Percentiles rank a stretch among this genome's conserved stretches.
These are phyloP conservation scores for Biston stratarius DNA, from an alignment of 2,888 invertebrate species.

Conservation along the genomic window DNA sequence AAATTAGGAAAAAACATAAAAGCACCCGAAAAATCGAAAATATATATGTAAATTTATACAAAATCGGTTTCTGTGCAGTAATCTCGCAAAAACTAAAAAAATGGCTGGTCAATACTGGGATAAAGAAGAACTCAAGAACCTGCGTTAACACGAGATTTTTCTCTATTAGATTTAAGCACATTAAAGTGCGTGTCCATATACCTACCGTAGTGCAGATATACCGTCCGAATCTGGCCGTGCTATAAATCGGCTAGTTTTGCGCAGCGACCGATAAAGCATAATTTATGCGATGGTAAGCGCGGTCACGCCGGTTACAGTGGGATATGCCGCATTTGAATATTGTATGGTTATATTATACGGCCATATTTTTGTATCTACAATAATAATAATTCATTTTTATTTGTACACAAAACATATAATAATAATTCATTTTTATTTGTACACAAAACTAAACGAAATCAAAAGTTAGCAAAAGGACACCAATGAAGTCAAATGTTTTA, in stretches of 20 bases:
- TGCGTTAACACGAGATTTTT: too few relatives aligned
- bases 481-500: too few relatives aligned
- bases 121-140: too few relatives aligned
- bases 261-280: slow-evolving; percentile 40
- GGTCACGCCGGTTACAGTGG: slow-evolving; percentile 25
- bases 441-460: too few relatives aligned
- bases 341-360: slow-evolving; percentile 5
- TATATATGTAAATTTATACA: too few relatives aligned
- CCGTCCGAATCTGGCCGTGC: slow-evolving; percentile 39
- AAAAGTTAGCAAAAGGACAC: too few relatives aligned
- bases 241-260: slow-evolving; percentile 45
- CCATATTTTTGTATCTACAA: background rate
- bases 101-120: too few relatives aligned
- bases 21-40: too few relatives aligned
- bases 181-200: background rate
- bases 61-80: too few relatives aligned
- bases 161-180: background rate
- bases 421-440: background rate
- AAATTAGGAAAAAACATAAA: too few relatives aligned
- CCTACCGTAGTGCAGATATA: slow-evolving; percentile 8
- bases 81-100: too few relatives aligned
- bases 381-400: background rate
- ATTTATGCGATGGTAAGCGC: slow-evolving; percentile 42
- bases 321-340: slow-evolving; percentile 31
- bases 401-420: too few relatives aligned